Base-by-base conservation (phyloP, 30 jellyfish, hydroid and myxozoan genomes). In the Mastigias papua region DNA sequence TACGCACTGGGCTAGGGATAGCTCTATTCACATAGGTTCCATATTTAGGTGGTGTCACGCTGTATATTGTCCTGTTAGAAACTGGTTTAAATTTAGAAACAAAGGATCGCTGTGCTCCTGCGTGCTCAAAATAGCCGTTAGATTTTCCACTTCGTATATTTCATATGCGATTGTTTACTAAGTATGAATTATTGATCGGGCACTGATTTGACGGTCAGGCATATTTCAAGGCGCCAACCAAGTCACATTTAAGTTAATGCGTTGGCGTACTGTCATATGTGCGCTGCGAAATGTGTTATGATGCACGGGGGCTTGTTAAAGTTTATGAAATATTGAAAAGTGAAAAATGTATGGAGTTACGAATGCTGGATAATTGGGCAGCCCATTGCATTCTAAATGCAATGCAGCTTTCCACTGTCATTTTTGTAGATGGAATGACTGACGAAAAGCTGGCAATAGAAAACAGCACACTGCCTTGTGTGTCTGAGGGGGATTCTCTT, bases 301-400 rank as follows among this genome's bases (percentile, higher is more conserved):
- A 16, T 54, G 67, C 67, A 54, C 67, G 67, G 67, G 67, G 67
- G 67, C 7, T n/a, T n/a, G n/a, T n/a, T n/a, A n/a, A n/a, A n/a
- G n/a, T n/a, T n/a, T n/a, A n/a, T n/a, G n/a, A n/a, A n/a, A n/a
- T n/a, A n/a, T n/a, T n/a, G n/a, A n/a, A n/a, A n/a, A n/a, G n/a
- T n/a, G n/a, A n/a, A n/a, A n/a, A n/a, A n/a, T n/a, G n/a, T n/a
- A n/a, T n/a, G n/a, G n/a, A n/a, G n/a, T n/a, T n/a, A n/a, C n/a
- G n/a, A n/a, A n/a, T n/a, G n/a, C n/a, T n/a, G n/a, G n/a, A n/a
- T n/a, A n/a, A n/a, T n/a, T n/a, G n/a, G n/a, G n/a, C n/a, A n/a
- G n/a, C n/a, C n/a, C n/a, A n/a, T n/a, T n/a, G n/a, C n/a, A n/a
- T n/a, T n/a, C n/a, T n/a, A n/a, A n/a, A n/a, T n/a, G n/a, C n/a